phyloP scores from a whole-genome alignment of 2,797 vertebrate species.

The Trachops cirrhosus region DNA sequence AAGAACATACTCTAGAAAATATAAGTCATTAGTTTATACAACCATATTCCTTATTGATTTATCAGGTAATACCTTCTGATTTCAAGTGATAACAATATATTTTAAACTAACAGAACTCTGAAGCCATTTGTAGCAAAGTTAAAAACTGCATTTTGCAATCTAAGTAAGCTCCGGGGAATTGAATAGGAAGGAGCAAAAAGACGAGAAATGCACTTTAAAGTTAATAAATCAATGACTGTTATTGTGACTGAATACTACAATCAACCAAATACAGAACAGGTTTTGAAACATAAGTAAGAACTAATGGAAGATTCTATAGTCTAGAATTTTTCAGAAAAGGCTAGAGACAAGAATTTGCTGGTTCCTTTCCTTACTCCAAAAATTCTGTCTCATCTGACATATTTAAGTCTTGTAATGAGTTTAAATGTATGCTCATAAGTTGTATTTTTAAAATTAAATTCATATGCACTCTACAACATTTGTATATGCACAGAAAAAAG shows the following conservation, averaged over 20 bases:
- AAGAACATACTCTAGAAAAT: not conserved
- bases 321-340: not conserved
- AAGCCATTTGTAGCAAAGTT: slow-evolving; percentile 1
- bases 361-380: not conserved
- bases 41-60: not conserved
- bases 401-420: not conserved
- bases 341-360: not conserved
- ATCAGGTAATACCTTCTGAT: not conserved
- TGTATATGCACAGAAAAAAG: not conserved
- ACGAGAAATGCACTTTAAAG: not conserved
- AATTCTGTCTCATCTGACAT: not conserved
- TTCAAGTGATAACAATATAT: slow-evolving; percentile 14
- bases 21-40: not conserved
- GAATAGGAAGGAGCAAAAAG: not conserved
- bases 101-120: not conserved
- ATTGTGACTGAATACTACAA: not conserved
- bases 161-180: not conserved
- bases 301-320: not conserved
- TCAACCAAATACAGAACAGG: not conserved
- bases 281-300: not conserved
- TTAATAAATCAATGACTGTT: not conserved
- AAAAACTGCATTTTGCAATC: not conserved
- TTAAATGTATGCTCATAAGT: not conserved
- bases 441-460: slow-evolving; percentile 27
- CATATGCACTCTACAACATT: not conserved